Base-by-base conservation (phyloP, 2,888 invertebrate species). In the Craniophora ligustri region DNA sequence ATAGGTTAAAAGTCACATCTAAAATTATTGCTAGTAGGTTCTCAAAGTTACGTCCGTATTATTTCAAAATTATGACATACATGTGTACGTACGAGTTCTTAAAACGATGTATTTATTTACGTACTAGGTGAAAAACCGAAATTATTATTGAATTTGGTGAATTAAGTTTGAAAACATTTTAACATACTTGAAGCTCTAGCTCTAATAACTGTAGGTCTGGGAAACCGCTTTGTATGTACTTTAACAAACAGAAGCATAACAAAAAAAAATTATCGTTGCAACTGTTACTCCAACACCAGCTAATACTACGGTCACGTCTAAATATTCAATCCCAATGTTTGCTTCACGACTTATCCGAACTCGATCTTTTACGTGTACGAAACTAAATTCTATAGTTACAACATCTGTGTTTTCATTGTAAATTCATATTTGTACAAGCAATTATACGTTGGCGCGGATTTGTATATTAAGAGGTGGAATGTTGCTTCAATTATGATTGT, bases 401-500 rank as follows among this genome's bases (percentile, higher is more conserved):
- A 48, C 64, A 64, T 61, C 53, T 44, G 28, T 35, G 44, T 46
- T 40, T 40, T 30, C 28, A 32, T 18, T 42, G 15, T 44, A 15
- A 42, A 30, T 45, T 35, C 39, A 32, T 40, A 50, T 66, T 48
- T 51, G 39, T 41, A 51, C 49, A 39, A 48, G 40, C 48, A 58
- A 54, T 72, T 62, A 56, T 45, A 57, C 14, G 31, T 39, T 31
- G 13, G 36, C 44, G 41, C 40, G 19, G 47, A 57, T 58, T n/a
- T n/a, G 31, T 32, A 63, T 67, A 58, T 46, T 44, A 44, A 40
- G 39, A 48, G 30, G 28, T 13, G 34, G 57, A 67, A 68, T 53
- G 62, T 57, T 57, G 57, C 45, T 62, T 62, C 50, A 62, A 50
- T 62, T 62, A 71, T 44, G 11, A 54, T 21, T 35, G 47, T 28